phyloP scores from a whole-genome alignment of 2,797 vertebrate species.

The Darevskia nairensis region DNA sequence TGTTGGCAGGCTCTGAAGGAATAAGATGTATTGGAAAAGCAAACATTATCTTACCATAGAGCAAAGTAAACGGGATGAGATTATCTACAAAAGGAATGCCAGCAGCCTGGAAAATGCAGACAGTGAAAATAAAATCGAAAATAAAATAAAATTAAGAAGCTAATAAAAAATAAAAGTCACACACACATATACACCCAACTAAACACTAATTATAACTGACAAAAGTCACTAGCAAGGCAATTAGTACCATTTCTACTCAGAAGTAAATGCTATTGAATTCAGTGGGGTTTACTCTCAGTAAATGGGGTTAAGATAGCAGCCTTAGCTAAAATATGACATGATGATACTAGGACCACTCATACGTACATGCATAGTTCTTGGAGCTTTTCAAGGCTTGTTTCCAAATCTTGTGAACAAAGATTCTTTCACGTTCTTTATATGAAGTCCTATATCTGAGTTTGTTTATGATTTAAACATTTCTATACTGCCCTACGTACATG shows the following conservation, averaged over 20 bases:
- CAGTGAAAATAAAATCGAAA: slow-evolving; percentile 51
- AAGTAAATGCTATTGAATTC: too few species aligned
- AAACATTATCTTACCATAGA: slow-evolving; percentile 15
- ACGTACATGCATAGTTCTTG: background rate
- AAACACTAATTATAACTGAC: background rate
- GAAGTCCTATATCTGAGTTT: too few species aligned
- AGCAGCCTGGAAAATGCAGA: slow-evolving; percentile 34
- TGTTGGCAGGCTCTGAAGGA: slow-evolving; percentile 24
- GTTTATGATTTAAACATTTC: too few species aligned
- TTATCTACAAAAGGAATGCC: slow-evolving; percentile 39
- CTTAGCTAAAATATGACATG: background rate
- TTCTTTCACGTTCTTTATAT: too few species aligned
- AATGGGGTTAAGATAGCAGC: too few species aligned
- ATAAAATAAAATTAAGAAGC: slow-evolving; percentile 30
- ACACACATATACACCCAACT: background rate
- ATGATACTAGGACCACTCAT: background rate
- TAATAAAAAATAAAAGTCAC: slow-evolving; percentile 16
- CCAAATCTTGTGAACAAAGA: too few species aligned
- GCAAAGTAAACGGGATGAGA: slow-evolving; percentile 34
- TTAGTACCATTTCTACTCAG: too few species aligned
- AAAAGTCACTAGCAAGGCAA: background rate
- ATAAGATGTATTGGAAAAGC: background rate
- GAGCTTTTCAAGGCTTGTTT: background rate
- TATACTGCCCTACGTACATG: background rate
- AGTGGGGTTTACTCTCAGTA: too few species aligned